phyloP scores from a whole-genome alignment of 2,113 vertebrate species.

The Cheirogaleus medius region DNA sequence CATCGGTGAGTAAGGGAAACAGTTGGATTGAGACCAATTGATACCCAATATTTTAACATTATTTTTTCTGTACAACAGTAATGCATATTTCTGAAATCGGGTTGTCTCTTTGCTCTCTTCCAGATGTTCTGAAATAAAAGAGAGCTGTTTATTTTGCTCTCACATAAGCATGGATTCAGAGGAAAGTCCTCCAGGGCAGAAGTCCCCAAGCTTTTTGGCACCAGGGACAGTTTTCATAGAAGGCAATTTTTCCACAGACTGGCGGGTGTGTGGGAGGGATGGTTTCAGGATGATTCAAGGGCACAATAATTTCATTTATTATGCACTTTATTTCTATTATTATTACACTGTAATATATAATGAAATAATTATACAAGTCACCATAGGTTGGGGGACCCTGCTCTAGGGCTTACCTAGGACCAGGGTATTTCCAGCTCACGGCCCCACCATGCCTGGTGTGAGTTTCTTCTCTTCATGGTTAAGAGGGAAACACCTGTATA shows the following conservation, averaged over 20 bases:
- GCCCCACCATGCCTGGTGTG: accelerated
- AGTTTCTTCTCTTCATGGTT: not conserved
- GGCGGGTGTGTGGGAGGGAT: too few relatives aligned
- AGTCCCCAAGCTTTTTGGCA: too few relatives aligned
- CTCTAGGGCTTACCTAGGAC: not conserved
- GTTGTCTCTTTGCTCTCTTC: not conserved
- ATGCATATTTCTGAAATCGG: not conserved
- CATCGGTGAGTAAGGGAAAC: not conserved
- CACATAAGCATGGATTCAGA: not conserved
- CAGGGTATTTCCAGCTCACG: not conserved
- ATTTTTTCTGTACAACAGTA: not conserved
- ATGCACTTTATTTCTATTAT: too few relatives aligned
- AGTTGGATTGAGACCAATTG: not conserved
- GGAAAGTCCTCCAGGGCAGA: not conserved
- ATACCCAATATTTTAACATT: not conserved
- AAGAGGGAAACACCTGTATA: not conserved
- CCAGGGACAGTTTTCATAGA: too few relatives aligned
- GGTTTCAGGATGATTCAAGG: too few relatives aligned
- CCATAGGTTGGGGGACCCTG: too few relatives aligned
- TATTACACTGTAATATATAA: too few relatives aligned
- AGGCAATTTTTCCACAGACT: too few relatives aligned
- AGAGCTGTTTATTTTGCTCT: not conserved
- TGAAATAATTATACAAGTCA: too few relatives aligned
- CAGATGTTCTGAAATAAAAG: not conserved
- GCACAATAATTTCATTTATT: too few relatives aligned